These are phyloP conservation scores for Lophura nycthemera DNA, from an alignment of 2,113 vertebrate species.

Conservation along the genomic window DNA sequence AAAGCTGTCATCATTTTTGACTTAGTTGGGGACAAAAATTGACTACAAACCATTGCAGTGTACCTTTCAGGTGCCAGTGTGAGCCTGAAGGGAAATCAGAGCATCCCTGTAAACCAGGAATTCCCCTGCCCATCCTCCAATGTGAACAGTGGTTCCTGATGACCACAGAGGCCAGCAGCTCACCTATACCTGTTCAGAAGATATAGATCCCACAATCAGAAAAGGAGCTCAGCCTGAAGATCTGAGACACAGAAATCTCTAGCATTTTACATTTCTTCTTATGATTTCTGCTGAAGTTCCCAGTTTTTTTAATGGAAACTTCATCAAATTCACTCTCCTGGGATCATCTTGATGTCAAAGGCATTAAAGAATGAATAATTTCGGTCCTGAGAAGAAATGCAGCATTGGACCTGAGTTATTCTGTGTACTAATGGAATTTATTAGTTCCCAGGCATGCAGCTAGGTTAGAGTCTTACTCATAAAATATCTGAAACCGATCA, in stretches of 20 bases:
- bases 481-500: neutral
- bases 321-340: neutral
- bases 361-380: neutral
- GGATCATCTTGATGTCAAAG: neutral
- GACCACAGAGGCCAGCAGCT: neutral
- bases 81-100: neutral
- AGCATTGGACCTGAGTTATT: neutral
- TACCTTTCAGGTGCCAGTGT: neutral
- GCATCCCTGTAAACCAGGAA: neutral
- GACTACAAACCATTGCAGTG: neutral
- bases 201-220: accelerated
- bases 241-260: neutral
- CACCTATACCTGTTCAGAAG: neutral
- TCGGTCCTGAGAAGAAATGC: neutral
- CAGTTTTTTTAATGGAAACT: neutral
- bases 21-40: neutral
- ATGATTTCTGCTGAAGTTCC: neutral
- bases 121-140: neutral
- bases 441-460: neutral
- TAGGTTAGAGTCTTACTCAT: neutral
- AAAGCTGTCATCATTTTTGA: neutral
- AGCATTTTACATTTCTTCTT: neutral
- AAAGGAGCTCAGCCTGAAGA: neutral
- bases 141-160: neutral
- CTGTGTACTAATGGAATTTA: neutral